Evolutionary conservation across 2,113 vertebrate genomes (phyloP), one percentile per base, ranked within the genome.

Genomic region (Passer domesticus): DNA sequence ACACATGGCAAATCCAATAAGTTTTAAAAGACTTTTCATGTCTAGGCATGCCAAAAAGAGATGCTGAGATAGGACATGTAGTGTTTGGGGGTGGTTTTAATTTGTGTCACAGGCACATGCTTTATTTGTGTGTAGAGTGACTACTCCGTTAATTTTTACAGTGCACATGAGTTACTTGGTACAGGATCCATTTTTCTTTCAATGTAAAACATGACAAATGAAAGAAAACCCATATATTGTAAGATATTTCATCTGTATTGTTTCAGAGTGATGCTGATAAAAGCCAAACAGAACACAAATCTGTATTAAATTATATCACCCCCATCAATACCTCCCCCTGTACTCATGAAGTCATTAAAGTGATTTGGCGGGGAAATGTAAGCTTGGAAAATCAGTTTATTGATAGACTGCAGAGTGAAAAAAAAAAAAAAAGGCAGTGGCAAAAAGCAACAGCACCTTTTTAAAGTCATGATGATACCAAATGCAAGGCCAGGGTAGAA

Each of bases 81-180:
- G 24, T 50, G 56, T 70, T 81, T 70, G 62, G 39, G 64, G 85
- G 79, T 90, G 85, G 23, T 95, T 96, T 92, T 63, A 63, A 86
- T 83, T 92, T 90, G n/a, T 90, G 41, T 89, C 27, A 21, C 12
- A 63, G 27, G 30, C 39, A 77, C 27, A 67, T 5, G 8, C 30
- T 80, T 86, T 90, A 74, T 86, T 88, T 94, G 76, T 75, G 39
- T 43, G n/a, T 25, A 59, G 67, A 91, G 72, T 73, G 55, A 92
- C 55, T 76, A 69, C 47, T 75, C 90, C 58, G 35, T 76, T 89
- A 80, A 83, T 90, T 96, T 97, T 96, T 95, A 82, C 83, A 83
- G 56, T 7, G 23, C 75, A 70, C 72, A 52, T 63, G 20, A 91
- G 67, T 79, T 87, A 52, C 87, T 80, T 83, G 76, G 76, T 94